Conservation (phyloP, 2,113 vertebrate species). For the Aepyceros melampus region DNA sequence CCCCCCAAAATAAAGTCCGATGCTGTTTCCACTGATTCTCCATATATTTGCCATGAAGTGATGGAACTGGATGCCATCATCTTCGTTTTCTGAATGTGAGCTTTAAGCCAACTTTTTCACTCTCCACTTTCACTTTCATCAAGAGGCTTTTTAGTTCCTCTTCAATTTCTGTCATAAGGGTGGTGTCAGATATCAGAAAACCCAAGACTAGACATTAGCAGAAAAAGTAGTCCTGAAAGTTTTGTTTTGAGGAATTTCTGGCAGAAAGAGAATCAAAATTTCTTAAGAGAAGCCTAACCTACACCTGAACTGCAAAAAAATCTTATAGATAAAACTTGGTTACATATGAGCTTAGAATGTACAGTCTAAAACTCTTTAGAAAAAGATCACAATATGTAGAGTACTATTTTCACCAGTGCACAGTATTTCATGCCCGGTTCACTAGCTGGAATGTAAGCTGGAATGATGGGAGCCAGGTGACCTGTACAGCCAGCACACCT, state of each 20-base stretch:
- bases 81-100: no score
- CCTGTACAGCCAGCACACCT: not conserved
- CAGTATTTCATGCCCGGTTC: not conserved
- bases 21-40: no score
- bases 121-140: no score
- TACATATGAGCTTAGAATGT: not conserved
- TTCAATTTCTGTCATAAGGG: no score
- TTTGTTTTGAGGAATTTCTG: not conserved
- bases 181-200: not conserved
- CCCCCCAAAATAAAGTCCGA: fast-evolving
- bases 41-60: no score
- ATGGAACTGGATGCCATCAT: no score
- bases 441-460: not conserved
- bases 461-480: not conserved
- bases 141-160: no score
- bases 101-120: no score
- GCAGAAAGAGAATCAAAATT: not conserved
- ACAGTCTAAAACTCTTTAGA: not conserved
- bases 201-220: not conserved
- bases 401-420: no score
- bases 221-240: not conserved
- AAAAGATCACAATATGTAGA: not conserved
- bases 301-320: not conserved
- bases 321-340: not conserved
- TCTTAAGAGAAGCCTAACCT: not conserved